Evolutionary conservation across 1,140 invertebrate genomes (phyloP), one percentile per base, ranked within the genome.

Genomic region (Meloidogyne floridensis): DNA sequence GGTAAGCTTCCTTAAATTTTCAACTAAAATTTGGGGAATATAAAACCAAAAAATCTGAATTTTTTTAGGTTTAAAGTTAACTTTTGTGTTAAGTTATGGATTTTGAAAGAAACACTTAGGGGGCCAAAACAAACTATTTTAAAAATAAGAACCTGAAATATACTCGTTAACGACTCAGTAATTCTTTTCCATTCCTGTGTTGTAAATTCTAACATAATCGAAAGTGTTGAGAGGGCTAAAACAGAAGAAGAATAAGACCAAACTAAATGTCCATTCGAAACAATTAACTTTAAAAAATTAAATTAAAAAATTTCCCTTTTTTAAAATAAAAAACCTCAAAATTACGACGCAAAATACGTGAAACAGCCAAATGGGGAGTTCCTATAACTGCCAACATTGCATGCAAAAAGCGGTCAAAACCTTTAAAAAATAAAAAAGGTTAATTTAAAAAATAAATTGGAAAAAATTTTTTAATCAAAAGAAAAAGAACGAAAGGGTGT

Each of bases 351-450:
- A 76, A 76, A 56, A 76, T 69, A 13, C 69, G 56, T 13, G 54
- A 65, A 42, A 56, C 75, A 13, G 75, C 75, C 11, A 76, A 69
- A 43, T 76, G 75, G 0, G 43, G 75, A 0, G 75, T 69, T 42
- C 75, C 75, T 43, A 76, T 76, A 5, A 76, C 75, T 32, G 75
- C 75, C 13, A 76, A 54, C 75, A 76, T 76, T 54, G 75, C 75
- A 47, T 53, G 42, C n/a, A 76, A 69, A 76, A 76, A 76, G n/a
- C 75, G 75, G 75, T 76, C 75, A 76, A 76, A 76, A 54, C 59
- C 59, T 65, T 5, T n/a, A 59, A 59, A 15, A 13, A 15, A 3
- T 15, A 15, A 3, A 4, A 5, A 10, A 59, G 13, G 9, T 3
- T 59, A 15, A 59, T 15, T 15, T 59, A 3, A 59, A 59, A n/a